Percentiles rank a stretch among this genome's conserved stretches.
These are phyloP conservation scores for Drosophila gunungcola DNA, from an alignment of 1,140 invertebrate species.

Conservation along the genomic window DNA sequence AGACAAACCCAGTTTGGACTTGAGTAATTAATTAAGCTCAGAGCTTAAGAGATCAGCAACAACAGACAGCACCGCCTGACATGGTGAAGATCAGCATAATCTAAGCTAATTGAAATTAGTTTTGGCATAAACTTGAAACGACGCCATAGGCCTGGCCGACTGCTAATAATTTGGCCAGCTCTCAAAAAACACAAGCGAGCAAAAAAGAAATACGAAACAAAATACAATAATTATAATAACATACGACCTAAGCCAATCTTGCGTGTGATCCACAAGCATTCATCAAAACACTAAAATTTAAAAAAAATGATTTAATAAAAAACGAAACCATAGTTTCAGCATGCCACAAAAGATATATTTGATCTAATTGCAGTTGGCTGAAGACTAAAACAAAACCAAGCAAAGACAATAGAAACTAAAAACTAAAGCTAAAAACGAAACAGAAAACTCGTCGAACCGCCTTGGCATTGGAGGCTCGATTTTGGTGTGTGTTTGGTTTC, in stretches of 20 bases:
- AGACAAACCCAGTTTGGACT: constrained; percentile 20
- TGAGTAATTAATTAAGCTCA: constrained; percentile 41
- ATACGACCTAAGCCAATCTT: constrained; percentile 30
- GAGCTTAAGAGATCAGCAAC: not conserved
- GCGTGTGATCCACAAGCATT: constrained; percentile 72
- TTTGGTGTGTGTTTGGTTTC: constrained; percentile 10
- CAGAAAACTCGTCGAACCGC: constrained; percentile 65
- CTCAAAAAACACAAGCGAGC: constrained; percentile 33
- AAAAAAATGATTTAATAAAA: constrained; percentile 13
- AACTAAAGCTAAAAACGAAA: constrained; percentile 15
- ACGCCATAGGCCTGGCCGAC: constrained; percentile 53
- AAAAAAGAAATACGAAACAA: not conserved
- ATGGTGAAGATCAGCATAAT: constrained; percentile 47
- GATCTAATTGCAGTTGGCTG: constrained; percentile 57
- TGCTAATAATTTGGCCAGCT: constrained; percentile 36
- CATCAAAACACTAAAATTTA: constrained; percentile 43
- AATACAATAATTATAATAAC: constrained; percentile 39
- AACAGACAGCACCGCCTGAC: constrained; percentile 27
- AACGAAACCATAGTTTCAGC: constrained; percentile 43
- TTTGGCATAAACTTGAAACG: constrained; percentile 52
- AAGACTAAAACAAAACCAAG: constrained; percentile 38
- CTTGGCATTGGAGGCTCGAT: constrained; percentile 59
- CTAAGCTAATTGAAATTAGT: constrained; percentile 59
- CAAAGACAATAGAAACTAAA: constrained; percentile 21
- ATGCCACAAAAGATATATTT: constrained; percentile 56